These are phyloP conservation scores for Poeciliopsis infans DNA, from an alignment of 2,797 vertebrate species.

Conservation along the genomic window DNA sequence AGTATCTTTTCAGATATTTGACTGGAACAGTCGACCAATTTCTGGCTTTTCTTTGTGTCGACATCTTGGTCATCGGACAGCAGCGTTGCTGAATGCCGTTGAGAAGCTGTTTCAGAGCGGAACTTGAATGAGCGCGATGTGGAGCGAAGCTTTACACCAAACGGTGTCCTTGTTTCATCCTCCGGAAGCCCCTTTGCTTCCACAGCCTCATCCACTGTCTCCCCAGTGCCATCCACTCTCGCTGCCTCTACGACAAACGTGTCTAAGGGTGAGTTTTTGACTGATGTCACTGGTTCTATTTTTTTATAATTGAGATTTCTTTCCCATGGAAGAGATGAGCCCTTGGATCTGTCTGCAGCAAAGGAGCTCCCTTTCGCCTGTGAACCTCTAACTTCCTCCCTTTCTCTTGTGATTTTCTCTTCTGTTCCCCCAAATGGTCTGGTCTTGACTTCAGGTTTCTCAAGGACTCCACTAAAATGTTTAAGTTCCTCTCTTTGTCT, in stretches of 20 bases:
- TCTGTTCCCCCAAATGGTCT: constrained; percentile 24
- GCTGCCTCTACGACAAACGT: constrained; percentile 9
- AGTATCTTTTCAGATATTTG: constrained; percentile 75
- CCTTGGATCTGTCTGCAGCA: constrained; percentile 41
- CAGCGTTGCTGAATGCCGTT: constrained; percentile 53
- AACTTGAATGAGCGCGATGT: constrained; percentile 85
- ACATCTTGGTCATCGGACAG: constrained; percentile 40
- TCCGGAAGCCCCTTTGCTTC: constrained; percentile 58
- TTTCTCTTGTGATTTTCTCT: constrained; percentile 44
- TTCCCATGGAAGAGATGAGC: constrained; percentile 30
- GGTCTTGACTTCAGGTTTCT: constrained; percentile 55
- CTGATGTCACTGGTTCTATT: constrained; percentile 23
- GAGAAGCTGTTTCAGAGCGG: constrained; percentile 52
- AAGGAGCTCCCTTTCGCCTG: constrained; percentile 44
- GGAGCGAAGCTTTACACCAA: constrained; percentile 90
- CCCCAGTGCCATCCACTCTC: constrained; percentile 41
- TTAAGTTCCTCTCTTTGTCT: constrained; percentile 60
- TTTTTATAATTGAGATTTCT: constrained; percentile 58
- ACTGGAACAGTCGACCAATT: constrained; percentile 28
- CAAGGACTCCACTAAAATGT: constrained; percentile 60
- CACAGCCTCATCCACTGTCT: constrained; percentile 54
- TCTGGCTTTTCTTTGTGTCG: constrained; percentile 41
- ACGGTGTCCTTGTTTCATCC: constrained; percentile 78
- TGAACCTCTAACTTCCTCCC: constrained; percentile 55
- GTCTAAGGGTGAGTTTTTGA: constrained; percentile 24